phyloP scores from a whole-genome alignment of 2,113 vertebrate genomes.

The Ictalurus punctatus region DNA sequence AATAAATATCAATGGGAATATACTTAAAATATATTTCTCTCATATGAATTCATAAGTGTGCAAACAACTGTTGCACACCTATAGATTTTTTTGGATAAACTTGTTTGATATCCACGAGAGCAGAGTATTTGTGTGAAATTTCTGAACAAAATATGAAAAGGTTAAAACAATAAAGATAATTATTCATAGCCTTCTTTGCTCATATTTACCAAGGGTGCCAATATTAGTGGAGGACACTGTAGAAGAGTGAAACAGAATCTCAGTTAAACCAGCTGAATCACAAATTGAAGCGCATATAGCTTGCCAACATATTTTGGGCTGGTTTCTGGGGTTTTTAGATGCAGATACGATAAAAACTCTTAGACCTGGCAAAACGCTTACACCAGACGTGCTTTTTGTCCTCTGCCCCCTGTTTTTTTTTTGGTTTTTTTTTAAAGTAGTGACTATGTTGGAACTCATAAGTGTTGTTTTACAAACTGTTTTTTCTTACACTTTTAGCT shows the following conservation, averaged over 20 bases:
- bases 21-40: too few species aligned
- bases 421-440: not conserved
- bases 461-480: not conserved
- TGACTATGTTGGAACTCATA: not conserved
- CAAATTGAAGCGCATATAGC: not conserved
- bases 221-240: too few species aligned
- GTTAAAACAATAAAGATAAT: too few species aligned
- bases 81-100: too few species aligned
- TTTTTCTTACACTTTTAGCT: not conserved
- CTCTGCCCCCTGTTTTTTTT: not conserved
- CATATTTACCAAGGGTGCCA: too few species aligned
- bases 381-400: not conserved
- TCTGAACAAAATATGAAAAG: too few species aligned
- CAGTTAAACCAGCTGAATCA: not conserved
- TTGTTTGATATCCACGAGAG: too few species aligned
- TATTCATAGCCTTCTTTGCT: too few species aligned
- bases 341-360: not conserved
- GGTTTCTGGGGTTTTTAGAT: not conserved
- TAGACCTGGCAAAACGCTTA: not conserved
- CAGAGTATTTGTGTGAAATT: too few species aligned
- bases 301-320: not conserved
- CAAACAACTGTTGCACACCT: too few species aligned
- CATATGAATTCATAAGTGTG: too few species aligned
- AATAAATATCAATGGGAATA: too few species aligned
- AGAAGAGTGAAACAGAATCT: not conserved